These are phyloP conservation scores for Marasmarcha lunaedactyla DNA, from an alignment of 2,888 invertebrate genomes.

Conservation along the genomic window DNA sequence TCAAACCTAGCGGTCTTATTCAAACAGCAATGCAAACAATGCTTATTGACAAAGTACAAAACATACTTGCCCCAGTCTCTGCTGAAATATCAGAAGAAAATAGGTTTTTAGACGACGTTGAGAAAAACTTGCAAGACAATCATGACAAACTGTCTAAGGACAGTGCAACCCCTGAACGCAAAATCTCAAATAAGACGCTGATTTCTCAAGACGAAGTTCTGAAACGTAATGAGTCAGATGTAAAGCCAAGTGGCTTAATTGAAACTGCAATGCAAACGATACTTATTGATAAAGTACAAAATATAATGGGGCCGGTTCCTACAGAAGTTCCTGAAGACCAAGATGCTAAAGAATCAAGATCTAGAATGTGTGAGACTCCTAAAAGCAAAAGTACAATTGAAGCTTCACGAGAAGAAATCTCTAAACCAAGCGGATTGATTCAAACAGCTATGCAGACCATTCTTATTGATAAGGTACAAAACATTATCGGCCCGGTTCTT, in stretches of 20 bases:
- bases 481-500: conserved; percentile 21
- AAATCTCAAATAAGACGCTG: neutral
- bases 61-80: conserved; percentile 19
- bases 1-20: conserved; percentile 29
- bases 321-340: conserved; percentile 4
- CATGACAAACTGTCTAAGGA: too few species aligned
- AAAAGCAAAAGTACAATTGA: too few species aligned
- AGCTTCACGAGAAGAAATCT: conserved; percentile 9
- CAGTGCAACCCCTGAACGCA: too few species aligned
- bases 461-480: conserved; percentile 55
- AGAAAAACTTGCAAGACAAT: too few species aligned
- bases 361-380: too few species aligned
- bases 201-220: neutral
- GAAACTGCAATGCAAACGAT: conserved; percentile 6
- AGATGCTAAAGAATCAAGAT: too few species aligned
- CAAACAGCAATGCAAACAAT: conserved; percentile 62
- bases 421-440: conserved; percentile 27
- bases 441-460: conserved; percentile 62
- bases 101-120: too few species aligned
- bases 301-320: conserved; percentile 16
- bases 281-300: conserved; percentile 17
- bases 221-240: neutral
- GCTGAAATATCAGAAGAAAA: too few species aligned
- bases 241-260: neutral
- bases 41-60: conserved; percentile 54